phyloP scores from a whole-genome alignment of 2,797 vertebrate species.

The Morelia viridis region DNA sequence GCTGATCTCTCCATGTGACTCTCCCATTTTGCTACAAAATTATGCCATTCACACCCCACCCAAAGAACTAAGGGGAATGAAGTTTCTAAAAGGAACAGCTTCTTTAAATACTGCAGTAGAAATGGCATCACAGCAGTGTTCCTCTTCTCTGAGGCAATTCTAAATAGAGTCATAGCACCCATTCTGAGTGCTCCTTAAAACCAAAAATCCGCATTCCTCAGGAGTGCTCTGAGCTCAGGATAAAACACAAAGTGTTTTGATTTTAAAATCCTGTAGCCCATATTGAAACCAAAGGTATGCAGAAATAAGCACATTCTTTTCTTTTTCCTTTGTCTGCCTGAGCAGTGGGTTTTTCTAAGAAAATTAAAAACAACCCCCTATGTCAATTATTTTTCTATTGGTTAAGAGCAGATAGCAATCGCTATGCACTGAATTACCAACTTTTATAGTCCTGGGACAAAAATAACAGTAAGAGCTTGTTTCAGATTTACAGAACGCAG shows the following conservation, averaged over 20 bases:
- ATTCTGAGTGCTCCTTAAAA: background rate
- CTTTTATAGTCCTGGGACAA: background rate
- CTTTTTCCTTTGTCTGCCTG: background rate
- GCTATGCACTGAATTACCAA: background rate
- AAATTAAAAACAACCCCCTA: background rate
- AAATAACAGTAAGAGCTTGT: background rate
- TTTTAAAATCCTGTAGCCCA: background rate
- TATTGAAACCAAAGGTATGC: background rate
- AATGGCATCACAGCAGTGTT: background rate
- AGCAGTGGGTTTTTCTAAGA: background rate
- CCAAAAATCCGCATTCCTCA: background rate
- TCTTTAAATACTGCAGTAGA: background rate
- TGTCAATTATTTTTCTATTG: background rate
- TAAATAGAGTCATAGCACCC: background rate
- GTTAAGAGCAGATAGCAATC: background rate
- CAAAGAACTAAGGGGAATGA: background rate
- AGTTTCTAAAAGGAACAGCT: background rate
- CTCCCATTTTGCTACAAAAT: background rate
- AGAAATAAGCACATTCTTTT: background rate
- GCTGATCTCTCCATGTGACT: background rate
- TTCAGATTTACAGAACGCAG: background rate
- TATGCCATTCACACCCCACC: background rate
- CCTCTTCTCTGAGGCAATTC: background rate
- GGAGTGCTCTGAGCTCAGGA: background rate
- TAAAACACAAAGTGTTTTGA: background rate